Conservation (phyloP, 1,140 invertebrate species). For the Theocolax elegans region DNA sequence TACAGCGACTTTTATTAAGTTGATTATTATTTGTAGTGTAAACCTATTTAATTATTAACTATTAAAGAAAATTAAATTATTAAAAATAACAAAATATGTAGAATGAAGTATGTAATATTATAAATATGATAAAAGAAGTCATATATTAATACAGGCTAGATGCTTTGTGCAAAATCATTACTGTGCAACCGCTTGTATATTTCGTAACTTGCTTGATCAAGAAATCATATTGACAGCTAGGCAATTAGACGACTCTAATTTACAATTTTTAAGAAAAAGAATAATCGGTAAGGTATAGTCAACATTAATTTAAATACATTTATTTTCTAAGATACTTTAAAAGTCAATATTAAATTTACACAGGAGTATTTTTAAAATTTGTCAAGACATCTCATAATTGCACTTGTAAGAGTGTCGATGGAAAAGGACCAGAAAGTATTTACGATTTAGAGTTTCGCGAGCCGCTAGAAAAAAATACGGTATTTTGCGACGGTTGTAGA, state of each 20-base stretch:
- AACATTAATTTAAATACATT: too few relatives aligned
- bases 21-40: too few relatives aligned
- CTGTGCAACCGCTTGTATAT: constrained; percentile 68
- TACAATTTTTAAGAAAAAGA: constrained; percentile 71
- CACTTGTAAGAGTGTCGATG: constrained; percentile 45
- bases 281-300: constrained; percentile 58
- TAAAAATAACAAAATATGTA: too few relatives aligned
- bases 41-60: too few relatives aligned
- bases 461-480: constrained; percentile 38
- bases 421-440: constrained; percentile 33
- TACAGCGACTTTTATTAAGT: too few relatives aligned
- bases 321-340: too few relatives aligned
- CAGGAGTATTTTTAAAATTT: constrained; percentile 54
- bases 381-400: constrained; percentile 46
- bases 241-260: constrained; percentile 63
- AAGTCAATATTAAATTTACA: too few relatives aligned
- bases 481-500: constrained; percentile 49
- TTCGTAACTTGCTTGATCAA: constrained; percentile 71
- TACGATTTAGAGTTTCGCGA: constrained; percentile 45
- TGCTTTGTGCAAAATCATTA: constrained; percentile 68
- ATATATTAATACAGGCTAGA: constrained; percentile 21
- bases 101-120: background rate
- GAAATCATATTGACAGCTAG: constrained; percentile 71
- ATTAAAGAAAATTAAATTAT: too few relatives aligned
- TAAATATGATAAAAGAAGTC: background rate